These are phyloP conservation scores for Proterorhinus semilunaris DNA, from an alignment of 2,113 vertebrate genomes.

Conservation along the genomic window DNA sequence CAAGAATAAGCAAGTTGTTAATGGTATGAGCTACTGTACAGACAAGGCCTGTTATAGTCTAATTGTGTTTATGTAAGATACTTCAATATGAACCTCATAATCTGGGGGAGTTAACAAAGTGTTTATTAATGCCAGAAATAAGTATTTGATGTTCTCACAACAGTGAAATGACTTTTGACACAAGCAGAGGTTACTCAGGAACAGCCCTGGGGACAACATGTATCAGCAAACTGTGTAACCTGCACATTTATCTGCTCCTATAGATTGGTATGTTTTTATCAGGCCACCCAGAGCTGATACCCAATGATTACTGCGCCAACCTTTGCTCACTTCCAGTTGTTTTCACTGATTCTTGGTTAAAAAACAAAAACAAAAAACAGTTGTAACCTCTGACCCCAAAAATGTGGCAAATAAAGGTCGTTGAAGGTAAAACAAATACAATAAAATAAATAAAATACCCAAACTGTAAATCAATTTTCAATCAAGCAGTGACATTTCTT, in stretches of 20 bases:
- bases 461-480: no score
- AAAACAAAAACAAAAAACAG: neutral
- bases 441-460: no score
- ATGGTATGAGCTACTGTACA: neutral
- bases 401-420: neutral
- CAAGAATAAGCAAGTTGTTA: slow-evolving; percentile 11
- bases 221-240: slow-evolving; percentile 8
- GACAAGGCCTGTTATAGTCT: neutral
- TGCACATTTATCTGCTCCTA: slow-evolving; percentile 20
- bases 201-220: neutral
- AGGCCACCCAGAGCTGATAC: slow-evolving; percentile 5
- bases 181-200: neutral
- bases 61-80: slow-evolving; percentile 8
- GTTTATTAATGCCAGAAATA: neutral
- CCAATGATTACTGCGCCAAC: slow-evolving; percentile 19
- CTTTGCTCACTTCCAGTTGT: slow-evolving; percentile 39
- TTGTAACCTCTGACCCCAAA: neutral
- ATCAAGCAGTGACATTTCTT: no score
- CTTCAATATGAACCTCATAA: neutral
- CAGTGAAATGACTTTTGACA: neutral
- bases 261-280: slow-evolving; percentile 35
- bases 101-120: neutral
- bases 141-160: neutral
- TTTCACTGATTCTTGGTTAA: neutral
- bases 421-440: neutral